phyloP scores from a whole-genome alignment of 2,113 vertebrate genomes.

The Oxyruncus cristatus region DNA sequence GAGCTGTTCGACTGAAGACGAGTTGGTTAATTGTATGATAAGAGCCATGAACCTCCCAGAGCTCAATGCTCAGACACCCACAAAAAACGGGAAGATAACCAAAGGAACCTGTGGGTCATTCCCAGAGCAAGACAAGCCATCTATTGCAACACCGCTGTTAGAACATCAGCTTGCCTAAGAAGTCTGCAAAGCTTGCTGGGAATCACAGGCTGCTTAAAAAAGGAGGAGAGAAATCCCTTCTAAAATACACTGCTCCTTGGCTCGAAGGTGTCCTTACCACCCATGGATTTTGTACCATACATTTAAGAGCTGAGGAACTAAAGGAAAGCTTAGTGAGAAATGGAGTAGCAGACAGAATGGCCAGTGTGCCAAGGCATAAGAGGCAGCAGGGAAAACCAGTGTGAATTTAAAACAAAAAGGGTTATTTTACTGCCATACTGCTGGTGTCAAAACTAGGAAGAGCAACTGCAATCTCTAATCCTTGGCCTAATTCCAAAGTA shows the following conservation, averaged over 20 bases:
- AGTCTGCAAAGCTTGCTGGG: neutral
- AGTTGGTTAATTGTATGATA: neutral
- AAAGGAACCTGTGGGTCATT: neutral
- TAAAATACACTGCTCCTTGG: neutral
- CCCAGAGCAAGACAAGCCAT: neutral
- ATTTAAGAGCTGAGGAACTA: neutral
- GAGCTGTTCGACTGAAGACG: neutral
- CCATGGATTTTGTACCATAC: neutral
- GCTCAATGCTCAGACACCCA: neutral
- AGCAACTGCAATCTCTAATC: neutral
- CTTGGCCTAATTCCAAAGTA: neutral
- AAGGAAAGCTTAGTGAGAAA: neutral
- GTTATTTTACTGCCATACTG: neutral
- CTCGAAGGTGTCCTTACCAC: neutral
- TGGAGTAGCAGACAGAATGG: neutral
- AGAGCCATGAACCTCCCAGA: neutral
- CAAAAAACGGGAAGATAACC: neutral
- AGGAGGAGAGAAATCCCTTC: neutral
- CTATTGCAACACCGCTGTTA: neutral
- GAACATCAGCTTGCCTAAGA: neutral
- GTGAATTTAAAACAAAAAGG: neutral
- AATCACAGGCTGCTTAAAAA: neutral
- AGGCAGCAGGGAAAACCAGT: neutral
- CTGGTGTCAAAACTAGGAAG: neutral
- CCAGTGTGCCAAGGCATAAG: neutral